A percentile compares a stretch with the other conserved stretches of the same genome.
Evolutionary conservation across 2,113 vertebrate genomes (phyloP).

Genomic region (Leucosticte australis): DNA sequence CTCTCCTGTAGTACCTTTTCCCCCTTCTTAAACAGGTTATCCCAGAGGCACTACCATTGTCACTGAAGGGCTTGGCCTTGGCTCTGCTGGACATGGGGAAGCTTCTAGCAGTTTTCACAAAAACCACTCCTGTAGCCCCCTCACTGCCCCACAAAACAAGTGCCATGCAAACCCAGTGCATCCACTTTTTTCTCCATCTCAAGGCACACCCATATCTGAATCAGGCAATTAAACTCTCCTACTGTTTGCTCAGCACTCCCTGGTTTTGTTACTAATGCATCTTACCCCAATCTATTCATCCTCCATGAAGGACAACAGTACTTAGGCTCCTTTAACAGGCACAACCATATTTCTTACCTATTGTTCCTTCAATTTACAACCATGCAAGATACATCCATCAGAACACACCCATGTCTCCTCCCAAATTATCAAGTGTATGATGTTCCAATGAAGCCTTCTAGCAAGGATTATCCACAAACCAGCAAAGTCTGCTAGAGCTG

Average conservation of each 20-base stretch:
- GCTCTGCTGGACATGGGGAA: neutral
- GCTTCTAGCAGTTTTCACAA: neutral
- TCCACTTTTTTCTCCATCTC: neutral
- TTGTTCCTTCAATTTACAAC: neutral
- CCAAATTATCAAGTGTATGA: neutral
- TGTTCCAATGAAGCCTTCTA: neutral
- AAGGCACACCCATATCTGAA: neutral
- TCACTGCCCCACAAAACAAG: neutral
- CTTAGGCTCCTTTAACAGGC: neutral
- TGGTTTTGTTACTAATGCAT: neutral
- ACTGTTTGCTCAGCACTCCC: neutral
- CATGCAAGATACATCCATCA: neutral
- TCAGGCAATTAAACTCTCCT: neutral
- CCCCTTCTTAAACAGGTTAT: neutral
- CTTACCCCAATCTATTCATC: neutral
- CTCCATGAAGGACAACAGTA: neutral
- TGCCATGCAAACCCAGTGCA: neutral
- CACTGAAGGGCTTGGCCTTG: neutral
- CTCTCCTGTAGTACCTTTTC: neutral
- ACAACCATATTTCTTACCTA: neutral
- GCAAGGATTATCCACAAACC: neutral
- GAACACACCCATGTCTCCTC: neutral
- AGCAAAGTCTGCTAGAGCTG: neutral
- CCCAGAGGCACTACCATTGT: accelerated
- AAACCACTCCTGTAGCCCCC: neutral